phyloP scores from a whole-genome alignment of 2,797 vertebrate genomes.

The Amazonetta brasiliensis region DNA sequence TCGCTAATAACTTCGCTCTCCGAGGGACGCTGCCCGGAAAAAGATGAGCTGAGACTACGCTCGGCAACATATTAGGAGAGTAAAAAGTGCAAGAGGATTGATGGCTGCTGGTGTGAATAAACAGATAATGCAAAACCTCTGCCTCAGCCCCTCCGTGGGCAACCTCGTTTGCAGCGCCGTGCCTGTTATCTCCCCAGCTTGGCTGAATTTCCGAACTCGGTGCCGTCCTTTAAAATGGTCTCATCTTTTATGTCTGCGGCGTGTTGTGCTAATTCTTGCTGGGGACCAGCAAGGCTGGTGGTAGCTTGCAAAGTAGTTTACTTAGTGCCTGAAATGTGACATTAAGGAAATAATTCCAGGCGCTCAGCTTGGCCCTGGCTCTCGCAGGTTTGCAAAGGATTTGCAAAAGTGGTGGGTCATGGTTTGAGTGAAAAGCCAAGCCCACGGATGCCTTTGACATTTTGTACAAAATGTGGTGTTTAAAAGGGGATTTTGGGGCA shows the following conservation, averaged over 20 bases:
- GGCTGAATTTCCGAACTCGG: not conserved
- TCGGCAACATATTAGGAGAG: constrained; percentile 4
- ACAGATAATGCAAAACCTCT: constrained; percentile 18
- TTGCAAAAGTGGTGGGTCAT: rapidly evolving
- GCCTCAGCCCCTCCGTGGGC: not conserved
- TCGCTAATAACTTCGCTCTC: constrained; percentile 3
- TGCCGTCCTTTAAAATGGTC: not conserved
- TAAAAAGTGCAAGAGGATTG: constrained; percentile 25
- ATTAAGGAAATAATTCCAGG: not conserved
- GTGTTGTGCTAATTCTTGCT: not conserved
- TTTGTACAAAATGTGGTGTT: too few species aligned
- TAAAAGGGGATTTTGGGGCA: not conserved
- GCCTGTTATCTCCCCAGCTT: not conserved
- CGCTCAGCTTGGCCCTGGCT: not conserved
- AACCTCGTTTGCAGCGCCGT: not conserved
- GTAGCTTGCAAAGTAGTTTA: not conserved
- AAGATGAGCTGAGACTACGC: constrained; percentile 3
- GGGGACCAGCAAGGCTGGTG: not conserved
- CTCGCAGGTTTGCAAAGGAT: not conserved
- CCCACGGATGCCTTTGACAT: rapidly evolving
- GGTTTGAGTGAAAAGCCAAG: not conserved
- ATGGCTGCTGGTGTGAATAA: not conserved
- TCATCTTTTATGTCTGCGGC: not conserved
- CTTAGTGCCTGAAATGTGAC: not conserved
- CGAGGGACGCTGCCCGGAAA: not conserved